Conservation (phyloP, 2,888 invertebrate genomes). For the Phanerotoma sp. region DNA sequence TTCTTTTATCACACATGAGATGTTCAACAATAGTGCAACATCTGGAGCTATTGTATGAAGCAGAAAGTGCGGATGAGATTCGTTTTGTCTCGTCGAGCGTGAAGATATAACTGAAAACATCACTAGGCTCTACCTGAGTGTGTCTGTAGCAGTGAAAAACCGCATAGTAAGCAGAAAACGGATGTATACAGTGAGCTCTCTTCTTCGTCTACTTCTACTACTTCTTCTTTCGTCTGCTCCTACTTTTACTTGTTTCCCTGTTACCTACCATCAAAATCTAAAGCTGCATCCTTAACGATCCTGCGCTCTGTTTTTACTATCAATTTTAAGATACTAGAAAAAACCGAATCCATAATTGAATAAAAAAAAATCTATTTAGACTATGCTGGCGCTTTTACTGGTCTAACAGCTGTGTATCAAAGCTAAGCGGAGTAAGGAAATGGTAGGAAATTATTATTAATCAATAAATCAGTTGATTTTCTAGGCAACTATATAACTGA, state of each 20-base stretch:
- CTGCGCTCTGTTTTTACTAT: conserved; percentile 26
- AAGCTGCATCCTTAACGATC: conserved; percentile 29
- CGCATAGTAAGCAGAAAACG: conserved; percentile 31
- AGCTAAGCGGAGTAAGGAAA: too few relatives aligned
- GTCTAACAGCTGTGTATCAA: too few relatives aligned
- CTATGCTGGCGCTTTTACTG: too few relatives aligned
- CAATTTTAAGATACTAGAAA: conserved; percentile 36
- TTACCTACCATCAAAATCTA: neutral
- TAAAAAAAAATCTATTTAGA: too few relatives aligned
- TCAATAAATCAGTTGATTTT: too few relatives aligned
- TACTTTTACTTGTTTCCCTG: conserved; percentile 6
- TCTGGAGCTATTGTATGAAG: conserved; percentile 18
- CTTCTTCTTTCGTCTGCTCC: too few relatives aligned
- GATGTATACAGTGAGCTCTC: conserved; percentile 7
- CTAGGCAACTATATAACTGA: too few relatives aligned
- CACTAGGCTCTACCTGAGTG: neutral
- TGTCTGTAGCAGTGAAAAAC: conserved; percentile 23
- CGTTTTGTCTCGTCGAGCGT: conserved; percentile 34
- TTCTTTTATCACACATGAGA: neutral
- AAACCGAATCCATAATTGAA: too few relatives aligned
- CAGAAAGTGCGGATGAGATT: conserved; percentile 23
- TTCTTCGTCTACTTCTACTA: neutral
- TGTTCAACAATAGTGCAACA: conserved; percentile 19
- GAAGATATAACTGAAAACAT: conserved; percentile 32
- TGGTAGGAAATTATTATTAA: too few relatives aligned